phyloP scores from a whole-genome alignment of 2,888 invertebrate genomes.

The Pseudoips prasinana region DNA sequence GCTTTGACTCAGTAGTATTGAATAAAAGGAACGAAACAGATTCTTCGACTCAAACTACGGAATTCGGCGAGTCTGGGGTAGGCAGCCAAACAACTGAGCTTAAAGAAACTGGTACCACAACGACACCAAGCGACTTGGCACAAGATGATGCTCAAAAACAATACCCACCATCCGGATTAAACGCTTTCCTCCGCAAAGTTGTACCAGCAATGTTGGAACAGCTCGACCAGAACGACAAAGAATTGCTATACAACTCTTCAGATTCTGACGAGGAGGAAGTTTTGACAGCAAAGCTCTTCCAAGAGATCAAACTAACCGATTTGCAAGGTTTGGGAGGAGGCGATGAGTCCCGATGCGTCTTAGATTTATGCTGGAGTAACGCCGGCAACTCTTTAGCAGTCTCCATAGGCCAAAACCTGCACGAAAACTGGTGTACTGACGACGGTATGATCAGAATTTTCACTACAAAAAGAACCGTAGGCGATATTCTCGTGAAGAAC shows the following conservation, averaged over 20 bases:
- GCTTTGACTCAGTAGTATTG: slow-evolving; percentile 55
- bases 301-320: slow-evolving; percentile 52
- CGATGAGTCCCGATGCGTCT: slow-evolving; percentile 48
- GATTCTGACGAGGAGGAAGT: slow-evolving; percentile 68
- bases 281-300: slow-evolving; percentile 49
- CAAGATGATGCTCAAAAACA: slow-evolving; percentile 44
- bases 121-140: slow-evolving; percentile 46
- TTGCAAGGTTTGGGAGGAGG: slow-evolving; percentile 45
- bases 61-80: slow-evolving; percentile 44
- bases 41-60: slow-evolving; percentile 57
- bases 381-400: slow-evolving; percentile 63
- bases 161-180: slow-evolving; percentile 57
- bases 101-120: slow-evolving; percentile 47
- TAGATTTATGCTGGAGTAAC: slow-evolving; percentile 61
- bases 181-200: slow-evolving; percentile 62
- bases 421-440: slow-evolving; percentile 65
- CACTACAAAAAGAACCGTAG: slow-evolving; percentile 67
- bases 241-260: slow-evolving; percentile 48
- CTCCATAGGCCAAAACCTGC: slow-evolving; percentile 55
- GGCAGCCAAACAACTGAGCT: slow-evolving; percentile 50
- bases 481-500: slow-evolving; percentile 58
- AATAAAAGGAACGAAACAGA: slow-evolving; percentile 36
- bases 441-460: slow-evolving; percentile 61
- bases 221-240: slow-evolving; percentile 51
- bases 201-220: slow-evolving; percentile 66